phyloP scores from a whole-genome alignment of 2,888 invertebrate species.

The Harpagoxenus sublaevis region DNA sequence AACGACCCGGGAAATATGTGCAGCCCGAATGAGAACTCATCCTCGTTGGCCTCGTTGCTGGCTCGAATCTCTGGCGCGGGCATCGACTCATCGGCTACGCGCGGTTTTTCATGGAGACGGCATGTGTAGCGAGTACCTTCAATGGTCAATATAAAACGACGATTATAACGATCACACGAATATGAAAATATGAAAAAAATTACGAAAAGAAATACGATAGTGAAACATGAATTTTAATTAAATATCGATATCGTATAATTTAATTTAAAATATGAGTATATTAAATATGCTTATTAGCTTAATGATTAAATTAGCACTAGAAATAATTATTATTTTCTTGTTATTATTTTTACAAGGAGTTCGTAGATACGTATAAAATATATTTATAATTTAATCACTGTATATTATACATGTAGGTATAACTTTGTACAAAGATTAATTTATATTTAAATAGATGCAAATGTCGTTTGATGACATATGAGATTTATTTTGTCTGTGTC shows the following conservation, averaged over 20 bases:
- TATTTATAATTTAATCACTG: background rate
- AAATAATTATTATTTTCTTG: background rate
- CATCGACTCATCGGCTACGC: background rate
- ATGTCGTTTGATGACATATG: conserved; percentile 6
- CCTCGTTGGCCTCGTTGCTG: background rate
- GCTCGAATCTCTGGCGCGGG: background rate
- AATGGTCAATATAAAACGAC: conserved; percentile 2
- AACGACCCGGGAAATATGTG: conserved; percentile 63
- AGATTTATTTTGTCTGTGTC: background rate
- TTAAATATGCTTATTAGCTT: background rate
- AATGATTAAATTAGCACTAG: background rate
- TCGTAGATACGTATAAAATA: background rate
- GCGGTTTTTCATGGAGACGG: conserved; percentile 25
- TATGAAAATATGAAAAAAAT: conserved; percentile 32
- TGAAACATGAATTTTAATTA: background rate
- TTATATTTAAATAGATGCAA: background rate
- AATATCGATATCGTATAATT: background rate
- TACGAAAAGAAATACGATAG: conserved; percentile 2
- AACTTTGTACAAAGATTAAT: background rate
- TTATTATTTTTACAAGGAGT: background rate
- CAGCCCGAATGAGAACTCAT: conserved; percentile 33
- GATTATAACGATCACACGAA: conserved; percentile 6
- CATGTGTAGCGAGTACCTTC: conserved; percentile 1
- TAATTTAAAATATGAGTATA: background rate
- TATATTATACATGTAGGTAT: background rate